These are phyloP conservation scores for Phragmatobia fuliginosa DNA, from an alignment of 2,888 invertebrate species.

Conservation along the genomic window DNA sequence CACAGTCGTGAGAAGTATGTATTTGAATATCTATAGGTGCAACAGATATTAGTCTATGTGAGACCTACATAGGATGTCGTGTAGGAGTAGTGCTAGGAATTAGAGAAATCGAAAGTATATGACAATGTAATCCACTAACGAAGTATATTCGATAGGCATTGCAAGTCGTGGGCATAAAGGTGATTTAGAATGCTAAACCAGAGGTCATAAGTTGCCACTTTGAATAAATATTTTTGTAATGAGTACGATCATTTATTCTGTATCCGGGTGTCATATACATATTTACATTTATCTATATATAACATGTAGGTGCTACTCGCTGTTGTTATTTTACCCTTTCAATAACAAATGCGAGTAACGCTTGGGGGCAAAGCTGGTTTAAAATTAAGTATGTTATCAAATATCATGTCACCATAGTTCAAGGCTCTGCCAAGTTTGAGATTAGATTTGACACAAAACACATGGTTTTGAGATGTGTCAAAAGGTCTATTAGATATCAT, in stretches of 20 bases:
- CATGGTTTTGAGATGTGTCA: background rate
- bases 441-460: no score
- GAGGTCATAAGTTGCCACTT: background rate
- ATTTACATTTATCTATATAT: no score
- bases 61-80: background rate
- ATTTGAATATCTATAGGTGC: background rate
- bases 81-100: background rate
- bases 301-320: background rate
- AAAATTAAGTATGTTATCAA: background rate
- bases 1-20: background rate
- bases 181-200: background rate
- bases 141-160: background rate
- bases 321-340: no score
- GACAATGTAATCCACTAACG: background rate
- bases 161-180: background rate
- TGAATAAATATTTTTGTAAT: background rate
- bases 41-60: background rate
- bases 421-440: background rate
- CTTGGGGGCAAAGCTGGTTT: no score
- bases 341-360: no score
- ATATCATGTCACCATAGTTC: background rate
- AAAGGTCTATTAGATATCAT: background rate
- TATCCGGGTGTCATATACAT: background rate
- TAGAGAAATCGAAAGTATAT: background rate
- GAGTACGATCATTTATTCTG: background rate